A percentile compares a stretch with the other conserved stretches of the same genome.
These are phyloP conservation scores for Equus quagga DNA, from an alignment of 2,113 vertebrate genomes.

Conservation along the genomic window DNA sequence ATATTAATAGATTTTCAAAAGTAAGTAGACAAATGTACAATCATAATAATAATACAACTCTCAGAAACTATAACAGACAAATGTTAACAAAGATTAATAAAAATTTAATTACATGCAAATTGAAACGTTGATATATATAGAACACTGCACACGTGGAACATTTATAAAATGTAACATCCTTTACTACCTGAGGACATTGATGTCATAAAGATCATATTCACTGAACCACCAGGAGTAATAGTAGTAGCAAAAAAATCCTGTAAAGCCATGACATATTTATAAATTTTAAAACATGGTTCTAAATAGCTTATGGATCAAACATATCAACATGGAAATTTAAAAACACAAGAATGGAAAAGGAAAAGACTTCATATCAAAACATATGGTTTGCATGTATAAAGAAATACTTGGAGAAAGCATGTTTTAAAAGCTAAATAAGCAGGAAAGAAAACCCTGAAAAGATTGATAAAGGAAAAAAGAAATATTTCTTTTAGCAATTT, in stretches of 20 bases:
- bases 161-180: background rate
- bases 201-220: background rate
- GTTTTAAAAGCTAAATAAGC: background rate
- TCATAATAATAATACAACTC: background rate
- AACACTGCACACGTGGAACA: background rate
- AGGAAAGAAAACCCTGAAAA: background rate
- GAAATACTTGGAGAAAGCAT: background rate
- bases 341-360: background rate
- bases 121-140: background rate
- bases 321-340: background rate
- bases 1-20: background rate
- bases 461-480: background rate
- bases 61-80: background rate
- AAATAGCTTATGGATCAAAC: background rate
- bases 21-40: background rate
- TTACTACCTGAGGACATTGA: background rate
- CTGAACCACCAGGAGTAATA: background rate
- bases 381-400: background rate
- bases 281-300: background rate
- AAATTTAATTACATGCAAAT: background rate
- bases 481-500: background rate
- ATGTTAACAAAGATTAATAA: background rate
- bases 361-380: background rate
- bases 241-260: background rate
- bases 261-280: background rate